These are phyloP conservation scores for Brachionus rotundiformis DNA, from an alignment of 1,140 invertebrate species.

Conservation along the genomic window DNA sequence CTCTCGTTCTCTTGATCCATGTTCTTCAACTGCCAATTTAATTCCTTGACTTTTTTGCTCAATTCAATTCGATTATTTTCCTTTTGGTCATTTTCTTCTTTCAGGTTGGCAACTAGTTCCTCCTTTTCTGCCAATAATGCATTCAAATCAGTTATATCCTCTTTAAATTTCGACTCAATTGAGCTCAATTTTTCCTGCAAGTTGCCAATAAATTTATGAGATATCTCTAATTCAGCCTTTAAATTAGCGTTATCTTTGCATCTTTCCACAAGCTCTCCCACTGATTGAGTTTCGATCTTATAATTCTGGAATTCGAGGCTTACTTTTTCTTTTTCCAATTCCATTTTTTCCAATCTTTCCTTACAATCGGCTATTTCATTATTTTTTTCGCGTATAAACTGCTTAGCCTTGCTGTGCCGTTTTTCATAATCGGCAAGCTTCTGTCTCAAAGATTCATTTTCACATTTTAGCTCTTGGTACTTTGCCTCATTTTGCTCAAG, in stretches of 20 bases:
- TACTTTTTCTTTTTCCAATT: conserved; percentile 28
- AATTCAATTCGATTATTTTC: background rate
- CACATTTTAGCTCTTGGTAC: background rate
- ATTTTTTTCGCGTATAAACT: conserved; percentile 33
- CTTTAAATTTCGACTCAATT: background rate
- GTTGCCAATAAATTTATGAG: background rate
- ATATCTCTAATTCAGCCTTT: background rate
- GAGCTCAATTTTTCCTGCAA: conserved; percentile 1
- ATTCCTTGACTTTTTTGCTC: background rate
- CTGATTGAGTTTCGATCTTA: conserved; percentile 6
- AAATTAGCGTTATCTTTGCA: conserved; percentile 27
- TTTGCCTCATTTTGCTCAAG: background rate
- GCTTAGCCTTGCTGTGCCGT: background rate
- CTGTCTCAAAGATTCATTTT: conserved; percentile 18
- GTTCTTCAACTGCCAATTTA: background rate
- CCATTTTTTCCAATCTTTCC: background rate
- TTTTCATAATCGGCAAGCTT: background rate
- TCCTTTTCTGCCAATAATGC: background rate
- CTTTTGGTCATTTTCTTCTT: background rate
- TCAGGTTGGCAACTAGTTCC: background rate
- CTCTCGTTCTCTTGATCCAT: background rate
- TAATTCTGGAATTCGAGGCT: conserved; percentile 13
- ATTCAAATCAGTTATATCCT: background rate
- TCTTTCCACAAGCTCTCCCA: background rate
- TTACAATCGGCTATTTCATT: background rate